These are phyloP conservation scores for Naja naja DNA, from an alignment of 2,113 vertebrate species.

Conservation along the genomic window DNA sequence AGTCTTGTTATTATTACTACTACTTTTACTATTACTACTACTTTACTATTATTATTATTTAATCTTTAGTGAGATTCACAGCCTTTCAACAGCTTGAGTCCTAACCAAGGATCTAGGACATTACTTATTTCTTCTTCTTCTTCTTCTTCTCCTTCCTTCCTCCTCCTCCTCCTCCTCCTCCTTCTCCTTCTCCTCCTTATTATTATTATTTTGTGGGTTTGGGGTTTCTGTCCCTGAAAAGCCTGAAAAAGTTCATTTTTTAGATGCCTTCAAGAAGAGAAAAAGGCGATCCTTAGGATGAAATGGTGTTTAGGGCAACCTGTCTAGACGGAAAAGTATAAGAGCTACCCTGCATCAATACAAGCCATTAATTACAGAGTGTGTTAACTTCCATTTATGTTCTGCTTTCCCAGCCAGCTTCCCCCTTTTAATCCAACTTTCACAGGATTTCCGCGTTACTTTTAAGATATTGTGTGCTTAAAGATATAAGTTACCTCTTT, in stretches of 20 bases:
- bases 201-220: not conserved
- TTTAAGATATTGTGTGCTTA: not conserved
- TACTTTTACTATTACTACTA: no score
- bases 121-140: no score
- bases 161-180: no score
- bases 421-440: not conserved
- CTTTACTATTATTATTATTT: no score
- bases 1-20: no score
- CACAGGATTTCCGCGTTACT: no score
- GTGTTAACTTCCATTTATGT: not conserved
- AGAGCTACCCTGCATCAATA: not conserved
- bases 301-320: not conserved
- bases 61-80: no score
- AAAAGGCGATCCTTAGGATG: not conserved
- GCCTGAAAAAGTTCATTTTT: not conserved
- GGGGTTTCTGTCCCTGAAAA: not conserved
- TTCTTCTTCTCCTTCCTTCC: no score
- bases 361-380: not conserved
- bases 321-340: not conserved
- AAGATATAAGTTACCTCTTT: not conserved
- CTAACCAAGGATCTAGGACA: no score
- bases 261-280: not conserved
- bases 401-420: no score
- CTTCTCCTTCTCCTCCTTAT: no score
- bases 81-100: no score